Evolutionary conservation across 2,797 vertebrate genomes (phyloP), one percentile per base, ranked within the genome.

Genomic region (Amphiprion clarkii): DNA sequence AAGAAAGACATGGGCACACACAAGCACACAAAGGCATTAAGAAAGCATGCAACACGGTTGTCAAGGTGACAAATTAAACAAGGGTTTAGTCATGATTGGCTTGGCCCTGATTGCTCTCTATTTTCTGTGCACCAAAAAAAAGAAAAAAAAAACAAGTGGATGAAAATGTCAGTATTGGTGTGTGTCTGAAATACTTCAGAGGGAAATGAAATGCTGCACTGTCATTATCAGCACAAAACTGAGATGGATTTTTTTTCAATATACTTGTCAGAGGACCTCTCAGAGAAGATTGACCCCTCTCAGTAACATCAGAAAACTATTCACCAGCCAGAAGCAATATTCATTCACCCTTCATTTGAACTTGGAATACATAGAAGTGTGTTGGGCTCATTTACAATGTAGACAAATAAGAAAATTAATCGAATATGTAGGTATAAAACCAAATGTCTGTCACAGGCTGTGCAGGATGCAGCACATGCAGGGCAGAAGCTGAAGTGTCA

Each of bases 21-120:
- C 9, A 66, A 10, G 69, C 67, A 64, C 66, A 81, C 78, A 79
- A 77, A 78, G 39, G 58, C 70, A 72, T 70, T 52, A 57, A 81
- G 81, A 79, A 81, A 74, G 67, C 57, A 58, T 78, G 59, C 29
- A 67, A 49, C 71, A 70, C 42, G 75, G 85, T 88, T 84, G 86
- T 80, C 87, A 49, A 10, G 79, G 84, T 51, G 65, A 87, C 76
- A 72, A 67, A 88, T 86, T 86, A 53, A 81, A 82, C 56, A 73
- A 76, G 67, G 19, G 5, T 53, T 60, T 25, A 48, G 40, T 76
- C 23, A 53, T 58, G 5, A 55, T 13, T 48, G 33, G 39, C 64
- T 53, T 56, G 5, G 66, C 0, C 19, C 54, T 23, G 63, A 27
- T 70, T 56, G n/a, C 42, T 58, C 51, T 19, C 68, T 29, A 8